A percentile compares a stretch with the other conserved stretches of the same genome.
These are phyloP conservation scores for Butorides virescens DNA, from an alignment of 2,113 vertebrate species.

Conservation along the genomic window DNA sequence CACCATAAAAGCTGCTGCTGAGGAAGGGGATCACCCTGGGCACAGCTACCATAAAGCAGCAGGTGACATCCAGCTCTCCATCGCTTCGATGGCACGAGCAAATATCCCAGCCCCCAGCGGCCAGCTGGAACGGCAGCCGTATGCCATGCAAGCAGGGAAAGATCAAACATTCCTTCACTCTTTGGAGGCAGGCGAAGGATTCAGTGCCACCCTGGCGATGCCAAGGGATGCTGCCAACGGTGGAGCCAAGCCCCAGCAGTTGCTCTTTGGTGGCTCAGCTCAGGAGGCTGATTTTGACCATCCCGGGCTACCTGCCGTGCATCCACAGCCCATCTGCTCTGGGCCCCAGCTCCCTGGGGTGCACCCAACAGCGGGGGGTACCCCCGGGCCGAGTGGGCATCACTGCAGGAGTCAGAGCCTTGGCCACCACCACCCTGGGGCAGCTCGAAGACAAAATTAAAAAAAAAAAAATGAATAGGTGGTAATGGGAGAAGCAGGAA, in stretches of 20 bases:
- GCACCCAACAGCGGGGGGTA: not conserved
- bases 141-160: accelerated
- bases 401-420: not conserved
- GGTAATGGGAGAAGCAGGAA: not conserved
- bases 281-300: not conserved
- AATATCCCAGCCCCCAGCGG: not conserved
- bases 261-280: not conserved
- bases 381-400: not conserved
- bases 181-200: not conserved
- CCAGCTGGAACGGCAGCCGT: not conserved
- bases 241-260: accelerated
- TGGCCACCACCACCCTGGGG: accelerated
- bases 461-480: not conserved
- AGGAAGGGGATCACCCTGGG: not conserved
- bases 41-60: not conserved
- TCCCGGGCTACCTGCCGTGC: too few species aligned
- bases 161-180: too few species aligned
- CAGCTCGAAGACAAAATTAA: not conserved
- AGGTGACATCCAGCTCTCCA: not conserved
- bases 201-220: accelerated
- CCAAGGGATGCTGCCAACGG: not conserved
- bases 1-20: not conserved
- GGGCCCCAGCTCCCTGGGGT: accelerated
- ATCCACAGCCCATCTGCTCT: accelerated
- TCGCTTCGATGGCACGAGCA: not conserved